These are phyloP conservation scores for Bombus confusus DNA, from an alignment of 1,140 invertebrate species.

Conservation along the genomic window DNA sequence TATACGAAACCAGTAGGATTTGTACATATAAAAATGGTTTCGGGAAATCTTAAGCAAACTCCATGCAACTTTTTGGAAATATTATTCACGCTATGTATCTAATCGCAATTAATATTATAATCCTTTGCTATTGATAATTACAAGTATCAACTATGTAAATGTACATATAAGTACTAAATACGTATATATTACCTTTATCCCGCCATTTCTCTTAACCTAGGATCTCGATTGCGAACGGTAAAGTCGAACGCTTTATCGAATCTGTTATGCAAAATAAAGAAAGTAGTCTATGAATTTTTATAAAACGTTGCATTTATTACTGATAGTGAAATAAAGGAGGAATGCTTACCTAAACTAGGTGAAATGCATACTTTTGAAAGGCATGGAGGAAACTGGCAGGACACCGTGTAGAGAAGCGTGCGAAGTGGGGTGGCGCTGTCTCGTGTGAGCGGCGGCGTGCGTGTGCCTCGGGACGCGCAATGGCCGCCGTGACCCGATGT, in stretches of 20 bases:
- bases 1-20: no score
- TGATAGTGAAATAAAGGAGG: no score
- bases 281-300: neutral
- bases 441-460: conserved; percentile 42
- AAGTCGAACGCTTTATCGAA: neutral
- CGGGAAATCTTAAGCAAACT: neutral
- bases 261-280: neutral
- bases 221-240: neutral
- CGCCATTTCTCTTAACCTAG: neutral
- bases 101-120: neutral
- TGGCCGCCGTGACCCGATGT: conserved; percentile 73
- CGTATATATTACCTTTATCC: neutral
- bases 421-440: conserved; percentile 47
- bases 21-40: neutral
- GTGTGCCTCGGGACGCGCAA: conserved; percentile 63
- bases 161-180: no score
- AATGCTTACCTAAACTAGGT: neutral
- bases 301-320: neutral
- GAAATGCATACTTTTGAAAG: no score
- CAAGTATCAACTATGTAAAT: neutral
- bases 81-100: neutral
- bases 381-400: neutral
- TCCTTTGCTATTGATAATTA: neutral
- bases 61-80: neutral
- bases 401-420: conserved; percentile 12